A percentile compares a stretch with the other conserved stretches of the same genome.
These are phyloP conservation scores for Chionis minor DNA, from an alignment of 2,113 vertebrate genomes.

Conservation along the genomic window DNA sequence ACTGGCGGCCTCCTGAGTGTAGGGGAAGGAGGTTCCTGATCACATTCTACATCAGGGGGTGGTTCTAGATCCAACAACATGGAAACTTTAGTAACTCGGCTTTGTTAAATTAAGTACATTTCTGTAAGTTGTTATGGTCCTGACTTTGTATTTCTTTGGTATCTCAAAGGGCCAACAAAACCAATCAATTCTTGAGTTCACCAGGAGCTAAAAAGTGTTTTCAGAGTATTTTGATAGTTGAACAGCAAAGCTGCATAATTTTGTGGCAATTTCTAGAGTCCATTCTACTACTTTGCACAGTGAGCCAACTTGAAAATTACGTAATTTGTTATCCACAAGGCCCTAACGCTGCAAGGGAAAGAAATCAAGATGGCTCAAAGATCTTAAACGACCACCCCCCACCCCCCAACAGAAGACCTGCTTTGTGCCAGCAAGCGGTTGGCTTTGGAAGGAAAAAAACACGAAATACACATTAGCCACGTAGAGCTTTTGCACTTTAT, in stretches of 20 bases:
- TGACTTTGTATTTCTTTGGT: not conserved
- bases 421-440: not conserved
- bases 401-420: not conserved
- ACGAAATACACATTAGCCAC: not conserved
- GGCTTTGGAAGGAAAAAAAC: not conserved
- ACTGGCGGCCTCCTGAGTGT: too few relatives aligned
- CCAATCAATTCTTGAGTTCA: not conserved
- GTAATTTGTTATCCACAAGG: not conserved
- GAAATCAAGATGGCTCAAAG: not conserved
- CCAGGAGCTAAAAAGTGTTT: not conserved
- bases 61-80: too few relatives aligned
- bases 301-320: not conserved
- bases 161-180: not conserved
- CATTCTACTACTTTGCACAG: not conserved
- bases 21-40: too few relatives aligned
- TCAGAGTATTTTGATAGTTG: not conserved
- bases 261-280: not conserved
- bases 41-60: too few relatives aligned
- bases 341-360: not conserved
- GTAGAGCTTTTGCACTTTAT: not conserved
- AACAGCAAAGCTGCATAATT: not conserved
- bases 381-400: not conserved
- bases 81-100: too few relatives aligned
- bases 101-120: not conserved
- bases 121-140: not conserved